Conservation (phyloP, 1,140 invertebrate genomes). For the Pantala flavescens region DNA sequence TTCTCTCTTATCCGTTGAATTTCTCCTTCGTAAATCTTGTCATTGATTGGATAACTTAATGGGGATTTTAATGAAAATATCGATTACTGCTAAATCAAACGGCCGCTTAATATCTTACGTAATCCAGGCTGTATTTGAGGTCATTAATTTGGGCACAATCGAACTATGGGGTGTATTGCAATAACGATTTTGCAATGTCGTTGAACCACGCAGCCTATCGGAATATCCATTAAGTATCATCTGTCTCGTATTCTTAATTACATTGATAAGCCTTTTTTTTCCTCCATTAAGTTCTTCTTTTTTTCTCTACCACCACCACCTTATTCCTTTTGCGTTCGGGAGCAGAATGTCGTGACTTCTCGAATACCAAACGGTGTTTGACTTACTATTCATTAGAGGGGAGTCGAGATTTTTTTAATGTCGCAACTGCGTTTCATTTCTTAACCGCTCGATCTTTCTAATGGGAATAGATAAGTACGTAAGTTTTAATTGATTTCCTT, state of each 20-base stretch:
- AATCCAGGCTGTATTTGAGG: conserved; percentile 5
- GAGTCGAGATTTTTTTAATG: no score
- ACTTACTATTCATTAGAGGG: no score
- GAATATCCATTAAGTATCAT: not conserved
- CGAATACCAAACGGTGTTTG: no score
- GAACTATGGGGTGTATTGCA: not conserved
- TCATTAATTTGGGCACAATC: not conserved
- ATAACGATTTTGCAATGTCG: conserved; percentile 2
- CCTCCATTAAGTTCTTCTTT: not conserved
- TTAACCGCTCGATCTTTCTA: no score
- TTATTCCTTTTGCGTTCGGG: no score
- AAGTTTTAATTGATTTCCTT: no score
- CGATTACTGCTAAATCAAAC: conserved; percentile 6
- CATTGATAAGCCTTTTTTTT: not conserved
- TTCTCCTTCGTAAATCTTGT: not conserved
- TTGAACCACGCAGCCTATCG: not conserved
- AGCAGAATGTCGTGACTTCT: no score
- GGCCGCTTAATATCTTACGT: conserved; percentile 8
- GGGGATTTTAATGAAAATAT: conserved; percentile 6
- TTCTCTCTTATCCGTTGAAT: not conserved
- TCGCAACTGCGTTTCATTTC: no score
- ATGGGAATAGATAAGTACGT: no score
- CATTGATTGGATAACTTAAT: not conserved
- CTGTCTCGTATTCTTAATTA: not conserved
- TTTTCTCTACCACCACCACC: no score